phyloP scores from a whole-genome alignment of 64 coral and sea anemone species.

The Pachyseris speciosa region DNA sequence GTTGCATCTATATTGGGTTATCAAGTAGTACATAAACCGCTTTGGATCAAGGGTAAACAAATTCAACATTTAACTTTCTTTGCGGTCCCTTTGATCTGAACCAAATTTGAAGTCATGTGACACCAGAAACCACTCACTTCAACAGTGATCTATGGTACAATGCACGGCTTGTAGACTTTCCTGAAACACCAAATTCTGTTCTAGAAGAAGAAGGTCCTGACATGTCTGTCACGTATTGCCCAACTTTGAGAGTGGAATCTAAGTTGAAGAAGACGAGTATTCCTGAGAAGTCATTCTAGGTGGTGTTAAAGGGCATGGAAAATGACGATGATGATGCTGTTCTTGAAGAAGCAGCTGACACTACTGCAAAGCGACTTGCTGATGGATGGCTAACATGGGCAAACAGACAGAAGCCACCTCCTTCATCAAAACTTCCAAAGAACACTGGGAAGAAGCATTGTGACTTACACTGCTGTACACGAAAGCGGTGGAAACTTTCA shows the following conservation, averaged over 20 bases:
- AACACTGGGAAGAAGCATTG: neutral
- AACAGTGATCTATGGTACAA: neutral
- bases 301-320: neutral
- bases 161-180: neutral
- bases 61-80: neutral
- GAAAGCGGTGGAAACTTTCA: neutral
- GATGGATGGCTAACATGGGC: slow-evolving; percentile 5
- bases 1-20: neutral
- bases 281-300: slow-evolving; percentile 1
- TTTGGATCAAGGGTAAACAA: neutral
- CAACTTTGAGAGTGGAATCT: slow-evolving; percentile 1
- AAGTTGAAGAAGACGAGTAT: neutral
- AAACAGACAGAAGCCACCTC: neutral
- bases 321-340: neutral
- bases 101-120: neutral
- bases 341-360: neutral
- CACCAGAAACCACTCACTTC: neutral
- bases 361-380: neutral
- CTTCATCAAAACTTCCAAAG: neutral
- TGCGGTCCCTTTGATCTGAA: neutral
- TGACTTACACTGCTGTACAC: neutral
- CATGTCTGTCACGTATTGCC: neutral
- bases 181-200: neutral
- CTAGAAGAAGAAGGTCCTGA: neutral
- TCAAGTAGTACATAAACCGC: neutral